Conservation (phyloP, 2,797 vertebrate genomes). For the Leptoclinus maculatus region DNA sequence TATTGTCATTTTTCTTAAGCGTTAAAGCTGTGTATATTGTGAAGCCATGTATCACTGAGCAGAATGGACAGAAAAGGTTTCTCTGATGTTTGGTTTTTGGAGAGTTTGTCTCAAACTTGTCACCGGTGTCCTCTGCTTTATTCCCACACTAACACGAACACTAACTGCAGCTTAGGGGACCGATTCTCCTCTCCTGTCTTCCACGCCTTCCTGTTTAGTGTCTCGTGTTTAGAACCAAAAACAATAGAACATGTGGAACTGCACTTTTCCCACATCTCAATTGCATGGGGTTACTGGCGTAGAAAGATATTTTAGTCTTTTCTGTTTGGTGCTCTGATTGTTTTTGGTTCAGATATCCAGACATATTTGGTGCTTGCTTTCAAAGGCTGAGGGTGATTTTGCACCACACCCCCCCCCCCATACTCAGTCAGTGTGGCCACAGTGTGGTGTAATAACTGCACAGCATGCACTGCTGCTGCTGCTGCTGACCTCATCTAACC, state of each 20-base stretch:
- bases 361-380: neutral
- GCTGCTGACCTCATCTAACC: slow-evolving; percentile 8
- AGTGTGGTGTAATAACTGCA: neutral
- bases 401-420: neutral
- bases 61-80: slow-evolving; percentile 21
- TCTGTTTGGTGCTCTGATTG: slow-evolving; percentile 3
- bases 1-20: slow-evolving; percentile 57
- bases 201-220: slow-evolving; percentile 28
- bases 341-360: slow-evolving; percentile 10
- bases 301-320: neutral
- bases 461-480: slow-evolving; percentile 33
- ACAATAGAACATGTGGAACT: slow-evolving; percentile 10
- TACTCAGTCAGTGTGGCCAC: neutral
- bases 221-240: slow-evolving; percentile 39
- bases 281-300: neutral
- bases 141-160: neutral
- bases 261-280: neutral
- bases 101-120: slow-evolving; percentile 13
- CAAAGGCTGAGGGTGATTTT: neutral
- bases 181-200: neutral
- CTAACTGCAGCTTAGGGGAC: slow-evolving; percentile 27
- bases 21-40: slow-evolving; percentile 16
- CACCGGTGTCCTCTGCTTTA: slow-evolving; percentile 20
- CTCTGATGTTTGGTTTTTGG: slow-evolving; percentile 23
- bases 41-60: slow-evolving; percentile 53